These are phyloP conservation scores for Harlomillsia oculata DNA, from an alignment of 1,140 invertebrate genomes.

Conservation along the genomic window DNA sequence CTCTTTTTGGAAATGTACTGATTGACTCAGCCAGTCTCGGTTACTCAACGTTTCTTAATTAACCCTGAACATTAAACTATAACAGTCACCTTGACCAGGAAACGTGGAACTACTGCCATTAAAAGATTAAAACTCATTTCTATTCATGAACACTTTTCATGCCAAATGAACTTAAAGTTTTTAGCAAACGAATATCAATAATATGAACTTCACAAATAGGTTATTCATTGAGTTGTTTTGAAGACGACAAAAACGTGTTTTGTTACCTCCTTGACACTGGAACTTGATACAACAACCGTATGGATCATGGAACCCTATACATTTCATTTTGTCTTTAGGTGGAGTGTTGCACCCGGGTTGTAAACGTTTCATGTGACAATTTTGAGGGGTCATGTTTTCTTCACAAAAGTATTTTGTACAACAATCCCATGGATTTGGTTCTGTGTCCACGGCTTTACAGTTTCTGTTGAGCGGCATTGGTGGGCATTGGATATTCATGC, in stretches of 20 bases:
- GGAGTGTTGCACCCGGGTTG: slow-evolving; percentile 21
- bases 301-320: slow-evolving; percentile 25
- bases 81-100: not conserved
- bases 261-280: slow-evolving; percentile 26
- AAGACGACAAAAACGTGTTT: not conserved
- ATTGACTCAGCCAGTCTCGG: too few relatives aligned
- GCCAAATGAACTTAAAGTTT: too few relatives aligned
- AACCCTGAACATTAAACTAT: not conserved
- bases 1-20: too few relatives aligned
- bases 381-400: slow-evolving; percentile 11
- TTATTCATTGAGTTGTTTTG: not conserved
- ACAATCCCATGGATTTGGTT: slow-evolving; percentile 16
- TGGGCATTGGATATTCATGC: slow-evolving; percentile 21
- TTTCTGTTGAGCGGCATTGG: slow-evolving; percentile 22
- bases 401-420: slow-evolving; percentile 31
- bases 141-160: not conserved
- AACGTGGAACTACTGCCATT: too few relatives aligned
- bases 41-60: too few relatives aligned
- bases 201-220: not conserved
- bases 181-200: not conserved
- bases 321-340: slow-evolving; percentile 27
- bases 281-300: slow-evolving; percentile 32
- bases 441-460: slow-evolving; percentile 19
- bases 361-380: slow-evolving; percentile 26
- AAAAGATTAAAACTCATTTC: not conserved